Evolutionary conservation across 1,140 invertebrate species (phyloP), one percentile per base, ranked within the genome.

Genomic region (Brachionus rotundiformis): DNA sequence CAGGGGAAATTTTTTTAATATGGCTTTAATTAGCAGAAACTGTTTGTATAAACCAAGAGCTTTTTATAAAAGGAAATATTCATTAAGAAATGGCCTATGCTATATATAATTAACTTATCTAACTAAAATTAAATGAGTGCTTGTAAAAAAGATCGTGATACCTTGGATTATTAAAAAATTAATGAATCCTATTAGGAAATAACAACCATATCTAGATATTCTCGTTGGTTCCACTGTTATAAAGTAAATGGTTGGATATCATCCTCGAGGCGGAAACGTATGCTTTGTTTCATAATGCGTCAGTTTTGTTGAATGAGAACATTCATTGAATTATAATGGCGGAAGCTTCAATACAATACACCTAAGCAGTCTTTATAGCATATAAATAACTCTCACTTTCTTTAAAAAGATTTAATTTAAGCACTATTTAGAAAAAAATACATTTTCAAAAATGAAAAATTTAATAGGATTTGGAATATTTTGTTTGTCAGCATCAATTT

Each of bases 331-430:
- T 54, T n/a, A 25, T 19, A 54, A 54, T 25, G 19, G 6, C 61
- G 61, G 61, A 63, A 63, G 61, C 23, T 54, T 4, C 2, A 29
- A 27, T n/a, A 63, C 61, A 63, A 63, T 63, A 63, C 61, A 63
- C 61, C 61, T 63, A 19, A 54, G 19, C 47, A 54, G 3, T 54
- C 47, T 54, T 54, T 23, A 6, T 19, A 54, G 16, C 47, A 54
- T 54, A 54, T 54, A 54, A 54, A 54, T 54, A 54, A 7, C 16
- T 25, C 4, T 54, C n/a, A n/a, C 7, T 16, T 25, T 19, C 23
- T 25, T 54, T 54, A 5, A 13, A 13, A 41, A 41, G n/a, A 11
- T 63, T 63, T 13, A n/a, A 63, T 63, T 63, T 63, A 1, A 29
- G 10, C 11, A 10, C 11, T n/a, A 27, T 33, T 13, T 0, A 29